A percentile compares a stretch with the other conserved stretches of the same genome.
phyloP scores from a whole-genome alignment of 1,140 invertebrate species.

The Phocides pigmalion region DNA sequence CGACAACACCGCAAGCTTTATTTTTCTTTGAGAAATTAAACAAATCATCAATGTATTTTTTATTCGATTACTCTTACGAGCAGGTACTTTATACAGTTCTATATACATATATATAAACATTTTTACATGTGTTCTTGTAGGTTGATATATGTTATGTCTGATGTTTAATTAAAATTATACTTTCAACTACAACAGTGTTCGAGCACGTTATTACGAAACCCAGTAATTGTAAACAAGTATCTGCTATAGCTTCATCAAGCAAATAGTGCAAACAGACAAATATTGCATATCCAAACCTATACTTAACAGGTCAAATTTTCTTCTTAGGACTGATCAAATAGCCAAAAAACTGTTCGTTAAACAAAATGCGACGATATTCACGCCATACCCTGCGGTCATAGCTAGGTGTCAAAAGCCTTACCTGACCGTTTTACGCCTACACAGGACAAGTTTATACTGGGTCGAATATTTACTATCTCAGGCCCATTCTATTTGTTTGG shows the following conservation, averaged over 20 bases:
- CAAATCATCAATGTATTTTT: constrained; percentile 13
- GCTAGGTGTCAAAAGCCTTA: constrained; percentile 83
- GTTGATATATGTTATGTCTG: too few relatives aligned
- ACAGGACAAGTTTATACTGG: constrained; percentile 56
- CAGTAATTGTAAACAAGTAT: constrained; percentile 24
- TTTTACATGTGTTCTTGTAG: too few relatives aligned
- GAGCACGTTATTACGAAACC: constrained; percentile 8
- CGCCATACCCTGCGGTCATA: constrained; percentile 55
- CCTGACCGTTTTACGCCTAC: constrained; percentile 75
- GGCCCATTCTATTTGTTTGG: constrained; percentile 69
- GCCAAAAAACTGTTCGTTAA: constrained; percentile 68
- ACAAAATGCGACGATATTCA: constrained; percentile 73
- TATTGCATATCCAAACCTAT: constrained; percentile 39
- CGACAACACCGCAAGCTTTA: constrained; percentile 38
- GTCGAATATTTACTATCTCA: constrained; percentile 71
- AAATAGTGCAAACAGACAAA: background rate
- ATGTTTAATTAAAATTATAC: too few relatives aligned
- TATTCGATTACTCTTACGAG: background rate
- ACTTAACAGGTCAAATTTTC: constrained; percentile 41
- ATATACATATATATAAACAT: too few relatives aligned
- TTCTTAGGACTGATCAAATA: constrained; percentile 56
- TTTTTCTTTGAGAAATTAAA: constrained; percentile 29
- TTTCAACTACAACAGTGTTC: too few relatives aligned
- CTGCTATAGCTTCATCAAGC: background rate
- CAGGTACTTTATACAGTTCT: too few relatives aligned